phyloP scores from a whole-genome alignment of 2,888 invertebrate genomes.

The Heteromurus nitidus region DNA sequence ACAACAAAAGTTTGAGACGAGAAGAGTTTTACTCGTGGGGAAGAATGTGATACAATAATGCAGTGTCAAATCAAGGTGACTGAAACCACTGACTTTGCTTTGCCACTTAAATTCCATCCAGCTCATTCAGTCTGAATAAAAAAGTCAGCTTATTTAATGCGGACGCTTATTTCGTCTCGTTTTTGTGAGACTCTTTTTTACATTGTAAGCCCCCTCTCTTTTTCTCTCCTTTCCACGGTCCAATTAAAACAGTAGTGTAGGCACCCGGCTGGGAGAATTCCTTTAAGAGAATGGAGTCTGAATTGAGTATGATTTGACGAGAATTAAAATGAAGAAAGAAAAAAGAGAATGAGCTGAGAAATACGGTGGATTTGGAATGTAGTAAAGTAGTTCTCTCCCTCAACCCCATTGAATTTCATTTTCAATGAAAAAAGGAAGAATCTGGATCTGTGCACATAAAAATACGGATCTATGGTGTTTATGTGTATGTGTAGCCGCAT shows the following conservation, averaged over 20 bases:
- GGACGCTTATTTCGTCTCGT: constrained; percentile 35
- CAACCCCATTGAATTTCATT: constrained; percentile 28
- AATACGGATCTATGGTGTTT: background rate
- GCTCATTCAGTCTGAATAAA: constrained; percentile 51
- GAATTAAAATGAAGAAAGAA: constrained; percentile 48
- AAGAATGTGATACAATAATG: constrained; percentile 50
- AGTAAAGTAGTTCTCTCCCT: background rate
- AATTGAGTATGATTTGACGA: constrained; percentile 58
- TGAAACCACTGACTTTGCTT: constrained; percentile 49
- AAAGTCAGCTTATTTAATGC: constrained; percentile 43
- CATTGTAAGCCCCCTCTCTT: constrained; percentile 41
- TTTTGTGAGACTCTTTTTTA: constrained; percentile 51
- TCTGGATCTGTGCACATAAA: constrained; percentile 32
- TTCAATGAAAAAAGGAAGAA: constrained; percentile 43
- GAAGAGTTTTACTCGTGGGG: constrained; percentile 19
- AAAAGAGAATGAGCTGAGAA: background rate
- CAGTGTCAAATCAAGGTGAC: constrained; percentile 44
- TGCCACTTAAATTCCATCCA: constrained; percentile 46
- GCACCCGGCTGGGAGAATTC: constrained; percentile 59
- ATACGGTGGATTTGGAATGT: constrained; percentile 24
- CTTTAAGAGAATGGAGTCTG: constrained; percentile 43
- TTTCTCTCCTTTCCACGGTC: constrained; percentile 60
- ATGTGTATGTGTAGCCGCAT: background rate
- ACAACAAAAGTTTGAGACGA: constrained; percentile 12
- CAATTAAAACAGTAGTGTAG: constrained; percentile 70